A percentile compares a stretch with the other conserved stretches of the same genome.
Evolutionary conservation across 1,140 invertebrate species (phyloP).

Genomic region (Megalonaias nervosa): DNA sequence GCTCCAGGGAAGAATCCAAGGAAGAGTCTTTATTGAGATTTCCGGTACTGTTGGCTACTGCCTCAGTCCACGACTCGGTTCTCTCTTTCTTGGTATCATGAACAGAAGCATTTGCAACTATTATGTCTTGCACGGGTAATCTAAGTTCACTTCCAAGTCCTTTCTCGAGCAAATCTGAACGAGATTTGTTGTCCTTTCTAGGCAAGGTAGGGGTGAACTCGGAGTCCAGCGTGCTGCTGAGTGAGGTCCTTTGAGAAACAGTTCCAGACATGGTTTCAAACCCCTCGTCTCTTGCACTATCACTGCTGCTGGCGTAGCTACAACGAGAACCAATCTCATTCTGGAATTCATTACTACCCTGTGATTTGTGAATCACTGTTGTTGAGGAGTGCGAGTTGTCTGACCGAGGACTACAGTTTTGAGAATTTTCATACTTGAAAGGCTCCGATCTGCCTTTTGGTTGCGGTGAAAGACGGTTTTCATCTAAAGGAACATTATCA

Average conservation of each 20-base stretch:
- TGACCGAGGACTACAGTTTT: conserved; percentile 29
- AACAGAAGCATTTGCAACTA: conserved; percentile 43
- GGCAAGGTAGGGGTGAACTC: conserved; percentile 51
- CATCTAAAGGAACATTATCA: conserved; percentile 52
- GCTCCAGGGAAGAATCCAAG: conserved; percentile 49
- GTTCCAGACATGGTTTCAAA: conserved; percentile 69
- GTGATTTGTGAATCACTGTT: conserved; percentile 34
- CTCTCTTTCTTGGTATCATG: conserved; percentile 56
- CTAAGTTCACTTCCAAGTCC: conserved; percentile 5
- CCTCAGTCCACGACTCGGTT: conserved; percentile 65
- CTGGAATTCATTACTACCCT: conserved; percentile 51
- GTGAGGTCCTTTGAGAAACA: conserved; percentile 67
- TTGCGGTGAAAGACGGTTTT: conserved; percentile 29
- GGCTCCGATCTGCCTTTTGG: conserved; percentile 14
- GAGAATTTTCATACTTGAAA: conserved; percentile 9
- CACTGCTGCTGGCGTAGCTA: conserved; percentile 63
- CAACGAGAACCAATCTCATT: conserved; percentile 61
- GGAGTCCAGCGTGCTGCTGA: conserved; percentile 67
- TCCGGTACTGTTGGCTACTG: conserved; percentile 38
- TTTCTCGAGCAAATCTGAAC: too few species aligned
- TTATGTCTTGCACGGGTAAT: conserved; percentile 36
- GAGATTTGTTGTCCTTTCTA: conserved; percentile 24
- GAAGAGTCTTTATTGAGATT: conserved; percentile 40
- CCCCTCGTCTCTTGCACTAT: conserved; percentile 63
- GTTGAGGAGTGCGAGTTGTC: conserved; percentile 19